Conservation (phyloP, 2,888 invertebrate species). For the Candidula unifasciata region DNA sequence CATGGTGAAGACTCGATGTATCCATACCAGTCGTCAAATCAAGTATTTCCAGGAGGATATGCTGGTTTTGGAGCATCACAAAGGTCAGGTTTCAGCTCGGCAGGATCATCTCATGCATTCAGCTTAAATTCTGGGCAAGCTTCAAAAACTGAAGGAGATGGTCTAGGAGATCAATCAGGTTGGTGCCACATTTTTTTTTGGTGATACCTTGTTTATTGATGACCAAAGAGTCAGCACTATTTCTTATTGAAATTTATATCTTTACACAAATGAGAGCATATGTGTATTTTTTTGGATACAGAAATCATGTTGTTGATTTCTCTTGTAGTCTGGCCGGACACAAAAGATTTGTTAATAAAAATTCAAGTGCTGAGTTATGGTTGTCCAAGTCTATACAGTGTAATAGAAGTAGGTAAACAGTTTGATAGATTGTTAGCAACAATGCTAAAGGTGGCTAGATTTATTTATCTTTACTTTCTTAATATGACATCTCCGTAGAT, state of each 20-base stretch:
- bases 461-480: too few relatives aligned
- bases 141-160: slow-evolving; percentile 27
- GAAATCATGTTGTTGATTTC: neutral
- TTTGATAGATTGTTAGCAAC: too few relatives aligned
- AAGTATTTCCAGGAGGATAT: slow-evolving; percentile 23
- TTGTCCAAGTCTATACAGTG: slow-evolving; percentile 3
- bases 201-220: neutral
- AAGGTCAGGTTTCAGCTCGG: slow-evolving; percentile 35
- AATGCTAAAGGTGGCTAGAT: too few relatives aligned
- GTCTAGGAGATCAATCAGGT: slow-evolving; percentile 48
- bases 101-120: slow-evolving; percentile 27
- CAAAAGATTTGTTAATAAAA: too few relatives aligned
- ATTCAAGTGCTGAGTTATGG: slow-evolving; percentile 9
- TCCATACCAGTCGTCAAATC: slow-evolving; percentile 43
- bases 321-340: too few relatives aligned
- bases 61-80: slow-evolving; percentile 33
- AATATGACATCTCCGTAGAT: too few relatives aligned
- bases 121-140: slow-evolving; percentile 22
- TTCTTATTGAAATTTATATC: neutral
- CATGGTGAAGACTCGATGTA: slow-evolving; percentile 42
- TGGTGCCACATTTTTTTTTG: slow-evolving; percentile 19
- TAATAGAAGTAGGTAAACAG: neutral
- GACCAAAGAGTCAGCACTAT: slow-evolving; percentile 4
- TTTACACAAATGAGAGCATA: neutral
- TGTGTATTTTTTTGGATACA: neutral